Evolutionary conservation across 2,797 vertebrate genomes (phyloP).

Genomic region (Champsocephalus gunnari): DNA sequence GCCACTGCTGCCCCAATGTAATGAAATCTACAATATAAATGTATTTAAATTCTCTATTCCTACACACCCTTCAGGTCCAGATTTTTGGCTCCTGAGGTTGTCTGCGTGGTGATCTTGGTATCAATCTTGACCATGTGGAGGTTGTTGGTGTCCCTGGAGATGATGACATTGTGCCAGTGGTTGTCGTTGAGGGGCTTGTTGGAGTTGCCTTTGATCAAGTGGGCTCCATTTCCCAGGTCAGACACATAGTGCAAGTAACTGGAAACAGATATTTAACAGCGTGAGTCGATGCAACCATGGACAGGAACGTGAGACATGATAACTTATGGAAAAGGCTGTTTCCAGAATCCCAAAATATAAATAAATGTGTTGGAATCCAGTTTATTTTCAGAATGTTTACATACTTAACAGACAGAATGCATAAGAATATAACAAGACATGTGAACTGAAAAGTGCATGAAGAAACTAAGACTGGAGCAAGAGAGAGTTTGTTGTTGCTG

Average conservation of each 20-base stretch:
- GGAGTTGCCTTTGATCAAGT: constrained; percentile 98
- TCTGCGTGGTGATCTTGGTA: constrained; percentile 96
- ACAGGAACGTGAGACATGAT: constrained; percentile 8
- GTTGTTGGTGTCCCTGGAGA: constrained; percentile 96
- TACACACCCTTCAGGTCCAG: constrained; percentile 94
- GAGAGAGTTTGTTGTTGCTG: neutral
- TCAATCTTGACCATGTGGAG: constrained; percentile 98
- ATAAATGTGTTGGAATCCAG: neutral
- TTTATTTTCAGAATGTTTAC: neutral
- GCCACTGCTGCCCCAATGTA: constrained; percentile 34
- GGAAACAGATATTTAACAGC: constrained; percentile 32
- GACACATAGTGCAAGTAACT: constrained; percentile 98
- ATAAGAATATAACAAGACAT: neutral
- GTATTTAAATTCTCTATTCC: neutral
- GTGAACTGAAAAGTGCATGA: constrained; percentile 9
- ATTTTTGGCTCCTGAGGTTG: constrained; percentile 94
- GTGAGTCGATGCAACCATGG: constrained; percentile 10
- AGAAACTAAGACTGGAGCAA: constrained; percentile 24
- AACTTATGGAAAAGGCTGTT: neutral
- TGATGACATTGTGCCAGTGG: constrained; percentile 98
- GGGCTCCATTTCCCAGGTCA: constrained; percentile 96
- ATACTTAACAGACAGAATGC: neutral
- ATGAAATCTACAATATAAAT: constrained; percentile 6
- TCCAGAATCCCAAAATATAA: neutral
- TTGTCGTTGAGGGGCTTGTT: constrained; percentile 98